Evolutionary conservation across 2,797 vertebrate species (phyloP).

Genomic region (Gymnopithys bicolor): DNA sequence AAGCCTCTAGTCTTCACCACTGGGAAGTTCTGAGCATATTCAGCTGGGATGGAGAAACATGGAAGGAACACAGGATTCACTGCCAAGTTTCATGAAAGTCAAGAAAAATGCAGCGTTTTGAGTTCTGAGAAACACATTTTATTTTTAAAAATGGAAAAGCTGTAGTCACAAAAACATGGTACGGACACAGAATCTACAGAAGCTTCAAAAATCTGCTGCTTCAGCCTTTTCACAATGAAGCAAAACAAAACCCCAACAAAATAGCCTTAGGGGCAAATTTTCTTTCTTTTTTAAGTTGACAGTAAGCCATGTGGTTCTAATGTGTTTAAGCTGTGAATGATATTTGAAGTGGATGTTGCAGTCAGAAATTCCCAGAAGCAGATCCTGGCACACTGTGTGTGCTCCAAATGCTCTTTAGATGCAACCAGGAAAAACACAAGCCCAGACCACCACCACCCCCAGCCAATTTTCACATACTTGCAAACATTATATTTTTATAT

Average conservation of each 20-base stretch:
- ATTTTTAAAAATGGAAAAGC: neutral
- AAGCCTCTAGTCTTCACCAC: neutral
- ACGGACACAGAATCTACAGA: neutral
- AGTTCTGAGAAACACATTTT: neutral
- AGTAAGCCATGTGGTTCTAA: slow-evolving; percentile 50
- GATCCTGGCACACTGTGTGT: neutral
- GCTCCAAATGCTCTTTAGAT: neutral
- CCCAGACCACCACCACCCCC: neutral
- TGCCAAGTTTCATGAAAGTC: slow-evolving; percentile 14
- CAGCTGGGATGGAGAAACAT: neutral
- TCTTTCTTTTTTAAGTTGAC: slow-evolving; percentile 4
- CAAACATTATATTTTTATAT: neutral
- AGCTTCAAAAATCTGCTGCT: slow-evolving; percentile 31
- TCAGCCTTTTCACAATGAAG: slow-evolving; percentile 21
- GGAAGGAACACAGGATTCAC: neutral
- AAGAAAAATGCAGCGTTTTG: neutral
- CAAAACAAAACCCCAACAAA: neutral
- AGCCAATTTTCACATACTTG: neutral
- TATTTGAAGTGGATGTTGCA: slow-evolving; percentile 9
- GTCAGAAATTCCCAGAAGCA: slow-evolving; percentile 42
- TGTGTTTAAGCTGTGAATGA: slow-evolving; percentile 38
- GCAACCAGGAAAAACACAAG: neutral
- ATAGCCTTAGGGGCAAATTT: neutral
- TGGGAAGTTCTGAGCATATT: neutral
- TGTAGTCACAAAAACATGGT: neutral